Percentiles rank a stretch among this genome's conserved stretches.
Evolutionary conservation across 2,888 invertebrate genomes (phyloP).

Genomic region (Leptura quadrifasciata): DNA sequence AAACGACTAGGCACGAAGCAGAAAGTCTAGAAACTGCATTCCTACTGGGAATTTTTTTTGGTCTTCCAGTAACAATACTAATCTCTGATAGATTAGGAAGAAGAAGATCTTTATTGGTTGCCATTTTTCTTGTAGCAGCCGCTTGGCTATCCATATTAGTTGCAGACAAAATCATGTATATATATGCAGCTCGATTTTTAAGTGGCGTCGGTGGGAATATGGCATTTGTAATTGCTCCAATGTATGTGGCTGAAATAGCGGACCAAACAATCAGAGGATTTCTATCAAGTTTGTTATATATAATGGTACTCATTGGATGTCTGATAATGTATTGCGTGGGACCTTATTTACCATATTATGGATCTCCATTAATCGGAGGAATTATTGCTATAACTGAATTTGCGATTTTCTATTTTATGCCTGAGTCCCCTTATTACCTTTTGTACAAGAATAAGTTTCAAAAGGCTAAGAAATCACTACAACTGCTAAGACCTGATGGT

Average conservation of each 20-base stretch:
- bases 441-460: constrained; percentile 65
- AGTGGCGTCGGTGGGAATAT: constrained; percentile 64
- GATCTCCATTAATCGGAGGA: constrained; percentile 67
- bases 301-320: constrained; percentile 69
- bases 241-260: constrained; percentile 72
- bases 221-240: constrained; percentile 70
- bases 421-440: constrained; percentile 71
- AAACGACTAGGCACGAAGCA: constrained; percentile 62
- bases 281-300: constrained; percentile 67
- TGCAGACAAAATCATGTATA: constrained; percentile 65
- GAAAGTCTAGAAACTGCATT: constrained; percentile 65
- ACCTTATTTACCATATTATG: constrained; percentile 67
- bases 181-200: constrained; percentile 68
- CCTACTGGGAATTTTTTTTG: constrained; percentile 63
- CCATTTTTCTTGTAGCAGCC: constrained; percentile 66
- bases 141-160: constrained; percentile 69
- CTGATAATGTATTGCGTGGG: constrained; percentile 67
- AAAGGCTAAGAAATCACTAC: constrained; percentile 65
- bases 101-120: constrained; percentile 68
- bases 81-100: constrained; percentile 68
- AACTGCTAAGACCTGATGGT: constrained; percentile 61
- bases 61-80: constrained; percentile 69
- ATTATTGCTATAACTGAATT: constrained; percentile 65
- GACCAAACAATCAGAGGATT: constrained; percentile 70
- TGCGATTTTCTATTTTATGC: constrained; percentile 69